Conservation (phyloP, 2,888 invertebrate species). For the Drosophila nigritarsus region DNA sequence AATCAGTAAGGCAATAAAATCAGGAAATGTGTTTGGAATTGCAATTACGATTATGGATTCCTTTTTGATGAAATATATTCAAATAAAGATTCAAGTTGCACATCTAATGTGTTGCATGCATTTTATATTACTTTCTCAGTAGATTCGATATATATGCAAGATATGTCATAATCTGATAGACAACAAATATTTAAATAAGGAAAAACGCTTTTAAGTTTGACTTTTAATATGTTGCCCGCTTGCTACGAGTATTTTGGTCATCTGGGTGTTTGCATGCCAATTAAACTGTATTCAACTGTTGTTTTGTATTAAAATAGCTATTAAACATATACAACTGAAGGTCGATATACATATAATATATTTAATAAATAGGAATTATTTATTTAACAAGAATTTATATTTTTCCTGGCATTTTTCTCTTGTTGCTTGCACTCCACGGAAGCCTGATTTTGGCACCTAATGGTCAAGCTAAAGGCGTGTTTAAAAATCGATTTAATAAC, state of each 20-base stretch:
- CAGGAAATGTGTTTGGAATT: not conserved
- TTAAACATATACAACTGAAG: not conserved
- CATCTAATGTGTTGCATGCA: not conserved
- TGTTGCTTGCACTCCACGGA: not conserved
- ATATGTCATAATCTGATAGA: not conserved
- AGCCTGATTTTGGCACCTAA: conserved; percentile 1
- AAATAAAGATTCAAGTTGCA: not conserved
- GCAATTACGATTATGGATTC: not conserved
- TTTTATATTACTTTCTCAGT: not conserved
- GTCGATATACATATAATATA: not conserved
- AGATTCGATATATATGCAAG: not conserved
- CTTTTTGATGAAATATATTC: not conserved
- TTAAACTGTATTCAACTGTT: too few species aligned
- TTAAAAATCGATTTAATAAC: conserved; percentile 2
- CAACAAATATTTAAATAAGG: too few species aligned
- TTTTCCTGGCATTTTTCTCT: not conserved
- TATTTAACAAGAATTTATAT: not conserved
- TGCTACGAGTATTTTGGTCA: too few species aligned
- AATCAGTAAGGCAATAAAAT: not conserved
- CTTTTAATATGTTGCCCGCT: too few species aligned
- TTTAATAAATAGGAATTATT: too few species aligned
- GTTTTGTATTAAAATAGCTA: not conserved
- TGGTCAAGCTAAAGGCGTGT: conserved; percentile 1
- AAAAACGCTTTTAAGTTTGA: too few species aligned
- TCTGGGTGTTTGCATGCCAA: not conserved